phyloP scores from a whole-genome alignment of 2,797 vertebrate genomes.

The Scolopax rusticola region DNA sequence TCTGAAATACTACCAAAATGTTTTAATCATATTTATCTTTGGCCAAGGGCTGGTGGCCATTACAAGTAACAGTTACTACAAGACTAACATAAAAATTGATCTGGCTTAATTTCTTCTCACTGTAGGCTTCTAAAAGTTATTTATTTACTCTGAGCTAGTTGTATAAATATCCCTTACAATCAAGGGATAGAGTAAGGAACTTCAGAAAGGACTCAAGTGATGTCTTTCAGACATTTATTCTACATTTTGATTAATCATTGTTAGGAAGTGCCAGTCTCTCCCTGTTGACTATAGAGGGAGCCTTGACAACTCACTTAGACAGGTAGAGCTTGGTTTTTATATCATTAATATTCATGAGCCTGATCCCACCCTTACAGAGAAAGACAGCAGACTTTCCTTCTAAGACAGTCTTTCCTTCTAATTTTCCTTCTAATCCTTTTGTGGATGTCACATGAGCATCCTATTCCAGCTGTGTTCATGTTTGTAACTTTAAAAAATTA shows the following conservation, averaged over 20 bases:
- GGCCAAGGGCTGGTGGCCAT: not conserved
- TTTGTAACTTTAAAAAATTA: not conserved
- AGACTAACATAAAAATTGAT: not conserved
- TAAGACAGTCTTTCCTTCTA: not conserved
- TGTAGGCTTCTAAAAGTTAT: not conserved
- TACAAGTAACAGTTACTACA: not conserved
- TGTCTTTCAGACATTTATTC: not conserved
- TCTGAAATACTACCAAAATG: not conserved
- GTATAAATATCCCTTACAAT: not conserved
- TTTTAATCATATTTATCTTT: not conserved
- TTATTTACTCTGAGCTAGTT: not conserved
- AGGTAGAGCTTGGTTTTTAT: not conserved
- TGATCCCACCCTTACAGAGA: not conserved
- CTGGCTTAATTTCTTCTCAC: not conserved
- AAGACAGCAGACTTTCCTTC: not conserved
- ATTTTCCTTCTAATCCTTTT: not conserved
- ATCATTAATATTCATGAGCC: not conserved
- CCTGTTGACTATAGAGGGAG: slow-evolving; percentile 47
- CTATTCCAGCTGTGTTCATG: not conserved
- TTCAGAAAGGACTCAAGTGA: not conserved
- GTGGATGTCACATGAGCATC: not conserved
- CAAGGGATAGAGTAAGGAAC: not conserved
- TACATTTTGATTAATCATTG: not conserved
- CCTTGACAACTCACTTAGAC: slow-evolving; percentile 25
- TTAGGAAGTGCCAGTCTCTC: not conserved